A percentile compares a stretch with the other conserved stretches of the same genome.
Conservation (phyloP, 2,797 vertebrate genomes). For the Lophotriccus pileatus region DNA sequence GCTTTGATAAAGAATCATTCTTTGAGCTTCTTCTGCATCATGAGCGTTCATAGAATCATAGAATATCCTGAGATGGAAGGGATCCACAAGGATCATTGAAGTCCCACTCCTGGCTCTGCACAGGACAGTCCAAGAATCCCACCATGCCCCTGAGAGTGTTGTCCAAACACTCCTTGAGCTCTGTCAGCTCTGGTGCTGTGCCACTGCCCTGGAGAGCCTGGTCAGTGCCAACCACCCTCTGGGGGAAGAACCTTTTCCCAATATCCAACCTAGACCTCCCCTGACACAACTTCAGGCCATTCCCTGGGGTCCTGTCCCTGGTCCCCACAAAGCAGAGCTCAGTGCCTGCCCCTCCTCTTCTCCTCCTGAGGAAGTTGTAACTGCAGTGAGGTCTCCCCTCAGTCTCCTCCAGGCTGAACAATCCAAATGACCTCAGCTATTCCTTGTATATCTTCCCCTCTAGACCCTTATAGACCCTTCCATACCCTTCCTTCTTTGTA, state of each 20-base stretch:
- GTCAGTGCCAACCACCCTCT: not conserved
- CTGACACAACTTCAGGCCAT: not conserved
- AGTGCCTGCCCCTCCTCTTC: not conserved
- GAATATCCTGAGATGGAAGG: not conserved
- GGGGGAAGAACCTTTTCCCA: not conserved
- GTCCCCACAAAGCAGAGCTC: not conserved
- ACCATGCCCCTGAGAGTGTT: not conserved
- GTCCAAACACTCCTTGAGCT: not conserved
- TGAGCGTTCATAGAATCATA: not conserved
- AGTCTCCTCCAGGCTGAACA: not conserved
- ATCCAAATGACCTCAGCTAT: not conserved
- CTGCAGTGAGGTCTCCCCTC: not conserved
- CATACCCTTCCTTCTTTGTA: not conserved
- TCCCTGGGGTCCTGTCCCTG: not conserved
- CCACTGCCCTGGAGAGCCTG: not conserved
- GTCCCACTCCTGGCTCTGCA: not conserved
- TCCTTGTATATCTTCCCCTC: not conserved
- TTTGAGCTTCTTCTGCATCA: not conserved
- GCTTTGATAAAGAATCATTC: not conserved
- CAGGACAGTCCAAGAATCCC: not conserved
- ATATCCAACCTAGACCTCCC: not conserved
- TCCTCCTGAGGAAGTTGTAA: not conserved
- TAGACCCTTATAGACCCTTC: not conserved
- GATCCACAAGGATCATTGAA: not conserved
- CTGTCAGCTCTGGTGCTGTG: not conserved